Evolutionary conservation across 2,888 invertebrate genomes (phyloP).

Genomic region (Polydesmus complanatus): DNA sequence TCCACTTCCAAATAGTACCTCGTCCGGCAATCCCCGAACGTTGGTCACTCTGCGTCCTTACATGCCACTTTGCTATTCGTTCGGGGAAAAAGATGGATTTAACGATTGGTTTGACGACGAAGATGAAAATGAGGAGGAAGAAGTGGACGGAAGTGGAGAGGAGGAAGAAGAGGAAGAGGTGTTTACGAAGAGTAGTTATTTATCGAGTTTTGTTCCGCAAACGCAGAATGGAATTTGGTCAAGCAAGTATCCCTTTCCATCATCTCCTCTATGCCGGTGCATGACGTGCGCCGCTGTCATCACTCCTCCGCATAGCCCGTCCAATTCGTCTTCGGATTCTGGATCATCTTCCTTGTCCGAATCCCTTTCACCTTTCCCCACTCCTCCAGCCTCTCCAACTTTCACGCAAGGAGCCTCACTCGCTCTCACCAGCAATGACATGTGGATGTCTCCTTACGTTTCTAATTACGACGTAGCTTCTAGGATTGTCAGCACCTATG

Average conservation of each 20-base stretch:
- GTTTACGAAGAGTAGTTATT: background rate
- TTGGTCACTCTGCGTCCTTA: constrained; percentile 37
- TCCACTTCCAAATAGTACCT: constrained; percentile 12
- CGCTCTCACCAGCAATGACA: background rate
- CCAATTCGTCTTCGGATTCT: constrained; percentile 24
- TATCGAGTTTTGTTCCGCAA: background rate
- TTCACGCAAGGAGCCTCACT: constrained; percentile 28
- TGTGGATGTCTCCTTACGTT: background rate
- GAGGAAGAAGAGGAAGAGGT: constrained; percentile 3
- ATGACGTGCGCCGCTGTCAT: constrained; percentile 12
- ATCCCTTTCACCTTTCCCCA: constrained; percentile 6
- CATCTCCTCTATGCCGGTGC: constrained; percentile 18
- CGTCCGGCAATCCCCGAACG: constrained; percentile 14
- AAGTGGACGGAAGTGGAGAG: background rate
- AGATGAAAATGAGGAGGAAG: constrained; percentile 11
- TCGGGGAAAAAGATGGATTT: background rate
- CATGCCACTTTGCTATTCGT: constrained; percentile 32
- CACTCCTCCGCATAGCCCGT: constrained; percentile 19
- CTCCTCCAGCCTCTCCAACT: constrained; percentile 8
- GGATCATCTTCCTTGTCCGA: constrained; percentile 12
- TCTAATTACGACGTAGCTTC: constrained; percentile 50
- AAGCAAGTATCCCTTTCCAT: constrained; percentile 17
- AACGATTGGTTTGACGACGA: constrained; percentile 21
- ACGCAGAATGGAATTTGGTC: background rate
- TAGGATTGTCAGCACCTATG: constrained; percentile 55